phyloP scores from a whole-genome alignment of 1,140 invertebrate genomes.

The Cydia splendana region DNA sequence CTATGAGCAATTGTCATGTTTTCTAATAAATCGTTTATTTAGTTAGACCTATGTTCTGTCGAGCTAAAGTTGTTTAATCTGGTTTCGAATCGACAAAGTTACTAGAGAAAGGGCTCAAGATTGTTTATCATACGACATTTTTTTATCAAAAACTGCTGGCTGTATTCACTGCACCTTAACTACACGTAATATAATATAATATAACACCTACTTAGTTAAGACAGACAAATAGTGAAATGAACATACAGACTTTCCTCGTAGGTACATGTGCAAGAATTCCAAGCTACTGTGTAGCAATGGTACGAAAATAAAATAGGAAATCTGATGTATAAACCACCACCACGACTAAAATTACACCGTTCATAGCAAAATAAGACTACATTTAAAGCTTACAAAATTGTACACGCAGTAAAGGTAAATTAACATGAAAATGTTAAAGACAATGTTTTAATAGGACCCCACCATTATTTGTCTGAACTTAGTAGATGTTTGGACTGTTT shows the following conservation, averaged over 20 bases:
- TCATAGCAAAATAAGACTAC: neutral
- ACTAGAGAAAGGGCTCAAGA: too few species aligned
- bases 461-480: neutral
- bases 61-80: too few species aligned
- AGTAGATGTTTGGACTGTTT: neutral
- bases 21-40: too few species aligned
- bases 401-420: neutral
- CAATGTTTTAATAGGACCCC: neutral
- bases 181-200: neutral
- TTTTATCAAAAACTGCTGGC: too few species aligned
- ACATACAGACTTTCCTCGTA: neutral
- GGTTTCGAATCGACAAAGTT: too few species aligned
- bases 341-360: neutral
- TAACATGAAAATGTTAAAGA: neutral
- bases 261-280: neutral
- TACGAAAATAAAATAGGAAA: neutral
- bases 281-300: neutral
- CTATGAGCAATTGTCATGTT: too few species aligned
- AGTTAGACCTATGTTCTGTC: too few species aligned
- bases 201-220: neutral
- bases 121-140: too few species aligned
- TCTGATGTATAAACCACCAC: neutral
- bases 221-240: neutral
- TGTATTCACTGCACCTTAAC: too few species aligned
- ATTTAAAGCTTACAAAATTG: neutral